Base-by-base conservation (phyloP, 2,888 invertebrate species). In the Oscheius myriophilus region DNA sequence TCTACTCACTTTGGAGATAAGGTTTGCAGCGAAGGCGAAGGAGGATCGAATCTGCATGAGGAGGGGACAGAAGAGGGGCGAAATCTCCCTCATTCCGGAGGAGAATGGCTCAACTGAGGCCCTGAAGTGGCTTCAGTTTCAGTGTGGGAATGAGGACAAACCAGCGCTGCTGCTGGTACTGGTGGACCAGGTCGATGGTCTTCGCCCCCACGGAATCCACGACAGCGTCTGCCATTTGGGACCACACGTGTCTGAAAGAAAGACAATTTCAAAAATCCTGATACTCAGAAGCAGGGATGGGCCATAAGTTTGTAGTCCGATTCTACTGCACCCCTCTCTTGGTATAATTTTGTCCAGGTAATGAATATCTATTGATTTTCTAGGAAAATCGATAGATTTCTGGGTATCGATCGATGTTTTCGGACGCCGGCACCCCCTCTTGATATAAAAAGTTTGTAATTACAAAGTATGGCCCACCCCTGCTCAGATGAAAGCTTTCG, bases 11-110 rank as follows among this genome's bases (percentile, higher is more conserved):
- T 68, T 66, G 11, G 68, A 68, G 16, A 62, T 23, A 9, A 46
- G n/a, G 21, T 42, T 26, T 7, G 62, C 46, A 16, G 62, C 62
- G 14, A 25, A 54, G 16, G 62, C 39, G 41, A 69, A 69, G 16
- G 57, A 39, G 6, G 63, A 46, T 12, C 68, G 52, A 21, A 69
- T 25, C 51, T 69, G 49, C 58, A 64, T 21, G 16, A 71, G 42
- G n/a, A 71, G 33, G 16, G 71, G 64, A 53, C 71, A 71, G 64
- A 71, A 71, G 16, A 18, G 21, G 16, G 64, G 53, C 11, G 67
- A 51, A 3, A 70, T 46, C 42, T 61, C 68, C 25, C 63, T 39
- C 11, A 11, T 23, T 42, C 16, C 25, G 33, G 51, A 21, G 4
- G 18, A 16, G 2, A 26, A 16, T 2, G 18, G n/a, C 16, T 59